These are phyloP conservation scores for Platorchestia sp. DNA, from an alignment of 1,140 invertebrate species.

Conservation along the genomic window DNA sequence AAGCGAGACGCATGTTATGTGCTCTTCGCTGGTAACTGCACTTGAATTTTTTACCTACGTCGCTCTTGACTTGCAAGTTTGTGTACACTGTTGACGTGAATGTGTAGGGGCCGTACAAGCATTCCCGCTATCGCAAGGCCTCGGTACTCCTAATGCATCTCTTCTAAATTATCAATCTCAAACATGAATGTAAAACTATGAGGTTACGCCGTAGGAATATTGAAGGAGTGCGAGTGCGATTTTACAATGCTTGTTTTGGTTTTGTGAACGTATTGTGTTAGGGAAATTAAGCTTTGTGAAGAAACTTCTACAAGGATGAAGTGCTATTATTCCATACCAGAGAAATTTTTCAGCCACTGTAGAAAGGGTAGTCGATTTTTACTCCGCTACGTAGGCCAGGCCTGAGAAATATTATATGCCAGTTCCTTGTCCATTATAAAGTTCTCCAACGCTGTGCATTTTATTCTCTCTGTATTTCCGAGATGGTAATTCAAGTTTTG, in stretches of 20 bases:
- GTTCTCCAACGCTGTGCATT: conserved; percentile 28
- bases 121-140: background rate
- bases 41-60: background rate
- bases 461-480: background rate
- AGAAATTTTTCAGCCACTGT: background rate
- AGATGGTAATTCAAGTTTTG: background rate
- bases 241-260: background rate
- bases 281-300: background rate
- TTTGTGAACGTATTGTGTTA: background rate
- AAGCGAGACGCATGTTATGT: background rate
- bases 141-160: background rate
- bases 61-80: background rate
- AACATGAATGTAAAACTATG: background rate
- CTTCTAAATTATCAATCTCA: background rate
- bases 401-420: background rate
- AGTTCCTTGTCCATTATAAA: conserved; percentile 31
- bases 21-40: background rate
- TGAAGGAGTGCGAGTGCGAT: background rate
- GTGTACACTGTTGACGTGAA: background rate
- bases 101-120: background rate
- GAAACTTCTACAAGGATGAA: background rate
- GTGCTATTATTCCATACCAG: background rate
- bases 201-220: background rate
- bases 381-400: background rate
- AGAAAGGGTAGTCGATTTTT: background rate